Evolutionary conservation across 2,888 invertebrate genomes (phyloP), one percentile per base, ranked within the genome.

Genomic region (Crioceris asparagi): DNA sequence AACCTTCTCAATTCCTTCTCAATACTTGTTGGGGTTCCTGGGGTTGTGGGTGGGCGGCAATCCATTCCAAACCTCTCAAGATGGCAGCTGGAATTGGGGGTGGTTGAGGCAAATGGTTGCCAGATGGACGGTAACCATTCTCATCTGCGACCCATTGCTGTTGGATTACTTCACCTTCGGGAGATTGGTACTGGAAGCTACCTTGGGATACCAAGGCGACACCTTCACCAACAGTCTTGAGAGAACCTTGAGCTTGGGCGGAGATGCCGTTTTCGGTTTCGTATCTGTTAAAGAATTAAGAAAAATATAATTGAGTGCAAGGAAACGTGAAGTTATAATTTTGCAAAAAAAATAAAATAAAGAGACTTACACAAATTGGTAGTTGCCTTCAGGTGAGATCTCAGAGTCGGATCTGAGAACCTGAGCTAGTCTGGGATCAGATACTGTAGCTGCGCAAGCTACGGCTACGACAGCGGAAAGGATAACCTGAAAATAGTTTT

Each of bases 191-290:
- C 11, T 38, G 41, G 31, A 38, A 46, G 19, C 77, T 77, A 29
- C 84, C 84, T 56, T 81, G 77, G 2, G 80, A 79, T 2, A 79
- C 78, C 74, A 81, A 72, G 10, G 76, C 75, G 49, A 76, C 75
- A 2, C 77, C 73, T 36, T 73, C 71, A 41, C 32, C 35, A 16
- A 27, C 4, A 12, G 18, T 19, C 14, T 21, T 35, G 12, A 15
- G 16, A 11, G 26, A 21, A 23, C 39, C 39, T 10, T 35, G 29
- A 26, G 32, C 39, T 10, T 36, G 17, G 12, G 32, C 39, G 2
- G 39, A 36, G 18, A 39, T 39, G 4, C 39, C 39, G 25, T 39
- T 39, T 19, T 27, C 35, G 4, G 39, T 39, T 15, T 39, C 39
- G 17, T 39, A 39, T 10, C 39, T 39, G 12, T 11, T 19, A 30